phyloP scores from a whole-genome alignment of 2,888 invertebrate species.

The Cerastis leucographa region DNA sequence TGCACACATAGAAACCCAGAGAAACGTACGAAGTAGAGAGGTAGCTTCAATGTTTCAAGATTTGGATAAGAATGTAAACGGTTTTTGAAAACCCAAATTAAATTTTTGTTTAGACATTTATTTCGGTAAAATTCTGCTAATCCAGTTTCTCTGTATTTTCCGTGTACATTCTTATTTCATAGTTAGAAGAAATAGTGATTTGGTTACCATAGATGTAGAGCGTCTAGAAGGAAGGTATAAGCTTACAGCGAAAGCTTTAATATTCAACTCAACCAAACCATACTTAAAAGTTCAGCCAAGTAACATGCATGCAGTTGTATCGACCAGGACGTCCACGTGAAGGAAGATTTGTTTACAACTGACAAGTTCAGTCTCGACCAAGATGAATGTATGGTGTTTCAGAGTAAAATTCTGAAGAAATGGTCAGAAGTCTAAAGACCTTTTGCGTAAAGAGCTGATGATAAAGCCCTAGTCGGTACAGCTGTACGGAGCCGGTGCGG shows the following conservation, averaged over 20 bases:
- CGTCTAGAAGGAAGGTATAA: conserved; percentile 66
- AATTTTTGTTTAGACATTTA: not conserved
- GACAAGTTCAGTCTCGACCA: not conserved
- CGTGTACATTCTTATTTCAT: conserved; percentile 41
- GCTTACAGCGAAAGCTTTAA: conserved; percentile 63
- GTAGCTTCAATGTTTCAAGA: conserved; percentile 32
- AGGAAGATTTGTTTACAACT: not conserved
- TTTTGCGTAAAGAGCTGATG: not conserved
- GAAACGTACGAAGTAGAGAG: conserved; percentile 29
- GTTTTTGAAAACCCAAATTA: not conserved
- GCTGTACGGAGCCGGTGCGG: conserved; percentile 53
- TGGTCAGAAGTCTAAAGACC: not conserved
- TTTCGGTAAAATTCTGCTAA: not conserved
- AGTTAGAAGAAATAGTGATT: conserved; percentile 25
- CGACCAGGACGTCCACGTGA: conserved; percentile 42
- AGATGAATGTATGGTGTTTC: not conserved
- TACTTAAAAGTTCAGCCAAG: conserved; percentile 47
- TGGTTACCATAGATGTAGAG: conserved; percentile 56
- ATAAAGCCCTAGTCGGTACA: conserved; percentile 37
- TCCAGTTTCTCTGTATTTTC: not conserved
- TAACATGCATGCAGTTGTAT: conserved; percentile 59
- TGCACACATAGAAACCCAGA: conserved; percentile 59
- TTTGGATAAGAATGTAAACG: conserved; percentile 30
- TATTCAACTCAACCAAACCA: conserved; percentile 47
- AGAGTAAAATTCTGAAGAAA: not conserved